Evolutionary conservation across 2,888 invertebrate genomes (phyloP), one percentile per base, ranked within the genome.

Genomic region (Tetanocera ferruginea): DNA sequence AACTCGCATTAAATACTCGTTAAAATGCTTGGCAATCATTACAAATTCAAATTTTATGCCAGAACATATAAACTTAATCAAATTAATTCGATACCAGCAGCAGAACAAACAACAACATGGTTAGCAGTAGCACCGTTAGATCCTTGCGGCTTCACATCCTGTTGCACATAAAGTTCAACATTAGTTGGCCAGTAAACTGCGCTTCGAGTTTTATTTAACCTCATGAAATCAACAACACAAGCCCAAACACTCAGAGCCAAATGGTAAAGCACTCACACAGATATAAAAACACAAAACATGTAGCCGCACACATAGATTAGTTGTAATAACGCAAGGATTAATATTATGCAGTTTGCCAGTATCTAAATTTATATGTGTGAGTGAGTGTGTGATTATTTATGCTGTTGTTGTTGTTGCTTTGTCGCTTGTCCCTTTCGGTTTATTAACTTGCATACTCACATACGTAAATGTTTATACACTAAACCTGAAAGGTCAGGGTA

Each of bases 241-340:
- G 9, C 25, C 49, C 43, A 19, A 5, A 67, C 66, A 4, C 51
- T 31, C 31, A 43, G 1, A 14, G 43, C 11, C 2, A 11, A 43
- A 43, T 14, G 43, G 2, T 11, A 14, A 6, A 55, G 55, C 19
- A 55, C 55, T 55, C 55, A 55, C 6, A 55, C 55, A 6, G 9
- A 55, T 19, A 5, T 31, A 28, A 64, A 11, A 9, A 51, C 52
- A 31, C 34, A 64, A 8, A 55, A 64, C 64, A 64, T n/a, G 19
- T 34, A 14, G 17, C n/a, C n/a, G 11, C n/a, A 55, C 52, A 71
- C 28, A 69, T 11, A 28, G 14, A 51, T 51, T 69, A n/a, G 34
- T 67, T 69, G 52, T 28, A 52, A 69, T 49, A 69, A 31, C 43
- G 67, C 19, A 49, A 9, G 67, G 49, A 51, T 49, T 28, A 69